These are phyloP conservation scores for Gallinago media DNA, from an alignment of 2,113 vertebrate genomes.

Conservation along the genomic window DNA sequence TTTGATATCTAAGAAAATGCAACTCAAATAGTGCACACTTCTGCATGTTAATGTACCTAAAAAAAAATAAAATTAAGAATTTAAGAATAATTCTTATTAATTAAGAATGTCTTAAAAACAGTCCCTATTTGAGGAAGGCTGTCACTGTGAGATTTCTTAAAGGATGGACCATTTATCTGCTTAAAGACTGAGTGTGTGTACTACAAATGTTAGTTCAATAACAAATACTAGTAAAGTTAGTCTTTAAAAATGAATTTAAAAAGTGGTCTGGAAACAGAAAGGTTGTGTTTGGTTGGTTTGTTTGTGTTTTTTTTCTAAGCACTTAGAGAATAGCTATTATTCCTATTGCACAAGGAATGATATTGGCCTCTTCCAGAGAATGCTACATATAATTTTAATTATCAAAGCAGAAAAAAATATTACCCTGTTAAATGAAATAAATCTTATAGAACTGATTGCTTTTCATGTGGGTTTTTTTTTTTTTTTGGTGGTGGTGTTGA, in stretches of 20 bases:
- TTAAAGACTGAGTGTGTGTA: neutral
- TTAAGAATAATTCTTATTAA: neutral
- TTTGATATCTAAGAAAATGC: neutral
- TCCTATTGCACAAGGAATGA: neutral
- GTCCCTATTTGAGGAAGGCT: neutral
- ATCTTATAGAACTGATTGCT: neutral
- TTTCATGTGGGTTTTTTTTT: neutral
- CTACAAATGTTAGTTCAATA: neutral
- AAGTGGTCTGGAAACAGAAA: neutral
- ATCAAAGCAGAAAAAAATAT: neutral
- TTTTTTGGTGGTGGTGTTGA: neutral
- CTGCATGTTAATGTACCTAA: neutral
- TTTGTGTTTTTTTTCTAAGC: neutral
- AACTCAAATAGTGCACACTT: neutral
- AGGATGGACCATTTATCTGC: neutral
- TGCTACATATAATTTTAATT: neutral
- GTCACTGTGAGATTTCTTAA: neutral
- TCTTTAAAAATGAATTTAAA: neutral
- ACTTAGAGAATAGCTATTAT: neutral
- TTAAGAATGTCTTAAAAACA: neutral
- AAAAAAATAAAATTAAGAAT: neutral
- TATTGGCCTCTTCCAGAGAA: neutral
- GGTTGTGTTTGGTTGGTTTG: rapidly evolving
- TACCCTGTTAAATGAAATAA: neutral
- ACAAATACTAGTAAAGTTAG: neutral